Percentiles rank a stretch among this genome's conserved stretches.
phyloP scores from a whole-genome alignment of 2,113 vertebrate species.

The Orthonyx spaldingii region DNA sequence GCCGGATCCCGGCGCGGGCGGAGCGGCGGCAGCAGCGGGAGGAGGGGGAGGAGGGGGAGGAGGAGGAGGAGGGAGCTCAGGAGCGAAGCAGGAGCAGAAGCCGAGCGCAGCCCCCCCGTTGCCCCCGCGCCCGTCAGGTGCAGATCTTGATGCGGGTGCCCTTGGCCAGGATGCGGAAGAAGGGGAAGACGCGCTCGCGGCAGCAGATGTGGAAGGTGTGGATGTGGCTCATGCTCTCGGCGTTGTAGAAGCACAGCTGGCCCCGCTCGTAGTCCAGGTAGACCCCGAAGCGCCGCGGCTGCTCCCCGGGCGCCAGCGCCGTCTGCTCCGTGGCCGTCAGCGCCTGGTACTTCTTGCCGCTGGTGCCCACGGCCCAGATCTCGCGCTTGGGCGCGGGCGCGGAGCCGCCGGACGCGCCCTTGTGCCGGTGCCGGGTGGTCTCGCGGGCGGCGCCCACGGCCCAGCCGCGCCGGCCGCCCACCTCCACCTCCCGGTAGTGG shows the following conservation, averaged over 20 bases:
- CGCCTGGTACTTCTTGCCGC: constrained; percentile 70
- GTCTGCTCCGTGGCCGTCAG: constrained; percentile 68
- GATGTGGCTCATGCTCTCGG: constrained; percentile 82
- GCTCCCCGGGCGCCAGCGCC: constrained; percentile 54
- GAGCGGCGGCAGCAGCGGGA: neutral
- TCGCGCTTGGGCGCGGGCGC: constrained; percentile 45
- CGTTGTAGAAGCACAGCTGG: constrained; percentile 83
- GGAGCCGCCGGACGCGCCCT: neutral
- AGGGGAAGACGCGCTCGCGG: constrained; percentile 82
- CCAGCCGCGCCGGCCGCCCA: constrained; percentile 84
- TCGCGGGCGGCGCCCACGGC: constrained; percentile 81
- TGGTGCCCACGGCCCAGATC: constrained; percentile 72
- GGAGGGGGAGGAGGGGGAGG: neutral
- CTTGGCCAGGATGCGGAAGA: constrained; percentile 77
- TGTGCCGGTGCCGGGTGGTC: constrained; percentile 41
- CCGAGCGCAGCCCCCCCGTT: neutral
- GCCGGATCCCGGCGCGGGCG: neutral
- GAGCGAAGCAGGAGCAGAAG: neutral
- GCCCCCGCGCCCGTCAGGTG: neutral
- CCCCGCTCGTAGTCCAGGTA: constrained; percentile 85
- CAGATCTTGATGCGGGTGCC: constrained; percentile 75
- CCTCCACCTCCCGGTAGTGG: constrained; percentile 87
- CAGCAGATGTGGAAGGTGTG: constrained; percentile 84
- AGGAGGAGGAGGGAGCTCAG: neutral
- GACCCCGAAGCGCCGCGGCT: constrained; percentile 75